phyloP scores from a whole-genome alignment of 2,888 invertebrate species.

The Dynastes grantii region DNA sequence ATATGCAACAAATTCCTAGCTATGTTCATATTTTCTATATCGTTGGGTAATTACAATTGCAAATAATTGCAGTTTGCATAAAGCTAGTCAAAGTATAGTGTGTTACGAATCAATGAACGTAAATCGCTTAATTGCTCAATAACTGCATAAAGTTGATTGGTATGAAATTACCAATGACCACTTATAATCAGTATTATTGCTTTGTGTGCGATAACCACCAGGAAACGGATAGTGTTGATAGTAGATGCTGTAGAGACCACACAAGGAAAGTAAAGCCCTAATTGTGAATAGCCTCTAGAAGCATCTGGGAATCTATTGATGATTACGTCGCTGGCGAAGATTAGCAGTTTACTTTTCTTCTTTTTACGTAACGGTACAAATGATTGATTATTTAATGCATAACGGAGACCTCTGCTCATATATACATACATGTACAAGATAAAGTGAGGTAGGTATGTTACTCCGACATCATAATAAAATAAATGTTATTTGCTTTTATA shows the following conservation, averaged over 20 bases:
- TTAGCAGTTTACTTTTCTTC: constrained; percentile 7
- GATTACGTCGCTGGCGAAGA: background rate
- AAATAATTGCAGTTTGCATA: too few species aligned
- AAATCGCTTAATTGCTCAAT: background rate
- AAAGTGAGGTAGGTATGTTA: too few species aligned
- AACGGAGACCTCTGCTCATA: background rate
- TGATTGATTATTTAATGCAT: background rate
- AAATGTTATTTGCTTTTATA: too few species aligned
- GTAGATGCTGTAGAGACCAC: background rate
- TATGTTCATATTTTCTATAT: too few species aligned
- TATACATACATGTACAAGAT: too few species aligned
- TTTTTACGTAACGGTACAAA: background rate
- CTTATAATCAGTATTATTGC: background rate
- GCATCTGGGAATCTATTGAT: constrained; percentile 13
- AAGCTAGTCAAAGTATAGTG: too few species aligned
- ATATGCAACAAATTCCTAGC: too few species aligned
- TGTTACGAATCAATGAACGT: too few species aligned
- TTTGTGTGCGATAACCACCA: background rate
- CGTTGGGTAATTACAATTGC: too few species aligned
- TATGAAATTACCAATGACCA: background rate
- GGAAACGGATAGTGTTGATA: background rate
- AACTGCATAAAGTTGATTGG: background rate
- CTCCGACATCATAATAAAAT: too few species aligned
- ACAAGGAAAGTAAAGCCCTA: constrained; percentile 6
- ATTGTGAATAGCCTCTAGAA: background rate